Base-by-base conservation (phyloP, 2,888 invertebrate species). In the Luffia ferchaultella region DNA sequence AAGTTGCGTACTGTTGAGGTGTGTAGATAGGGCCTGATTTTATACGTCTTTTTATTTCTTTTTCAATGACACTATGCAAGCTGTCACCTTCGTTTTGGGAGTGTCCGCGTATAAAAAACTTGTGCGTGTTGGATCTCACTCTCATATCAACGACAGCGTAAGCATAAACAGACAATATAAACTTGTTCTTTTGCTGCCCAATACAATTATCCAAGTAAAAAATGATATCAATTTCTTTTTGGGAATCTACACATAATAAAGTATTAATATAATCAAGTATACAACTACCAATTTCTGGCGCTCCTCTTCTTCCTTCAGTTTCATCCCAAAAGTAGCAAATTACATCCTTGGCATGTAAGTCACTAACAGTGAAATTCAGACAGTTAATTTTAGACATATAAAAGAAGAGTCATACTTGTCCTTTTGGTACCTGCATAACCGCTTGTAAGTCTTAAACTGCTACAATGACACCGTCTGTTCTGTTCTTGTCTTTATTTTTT, bases 391-490 rank as follows among this genome's bases (percentile, higher is more conserved):
- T 57, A 16, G 50, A 52, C 49, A 55, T 57, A 48, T 60, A 58
- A 45, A 50, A 58, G 47, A 60, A 58, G 0, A 53, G 19, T 0
- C 57, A 59, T 1, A 55, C 45, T 50, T 58, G 50, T 1, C 59
- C 58, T 42, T 55, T 56, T 2, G 55, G 58, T 41, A 56, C 40
- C 46, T 51, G 54, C 52, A 57, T 51, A 2, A 59, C 56, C 2
- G 59, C 54, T 43, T 61, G 57, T 12, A 61, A 45, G 40, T 61
- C 61, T 43, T 60, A 61, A 3, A 58, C 53, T 17, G 53, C 59
- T 18, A 57, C 55, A 17, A 50, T 47, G 16, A 40, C 45, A 17
- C 46, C 50, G 40, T 50, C 46, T 16, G 16, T 45, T 45, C 18
- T 50, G n/a, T 20, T 42, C 20, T 52, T 16, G 55, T 47, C 51